Base-by-base conservation (phyloP, 2,113 vertebrate genomes). In the Podiceps cristatus region DNA sequence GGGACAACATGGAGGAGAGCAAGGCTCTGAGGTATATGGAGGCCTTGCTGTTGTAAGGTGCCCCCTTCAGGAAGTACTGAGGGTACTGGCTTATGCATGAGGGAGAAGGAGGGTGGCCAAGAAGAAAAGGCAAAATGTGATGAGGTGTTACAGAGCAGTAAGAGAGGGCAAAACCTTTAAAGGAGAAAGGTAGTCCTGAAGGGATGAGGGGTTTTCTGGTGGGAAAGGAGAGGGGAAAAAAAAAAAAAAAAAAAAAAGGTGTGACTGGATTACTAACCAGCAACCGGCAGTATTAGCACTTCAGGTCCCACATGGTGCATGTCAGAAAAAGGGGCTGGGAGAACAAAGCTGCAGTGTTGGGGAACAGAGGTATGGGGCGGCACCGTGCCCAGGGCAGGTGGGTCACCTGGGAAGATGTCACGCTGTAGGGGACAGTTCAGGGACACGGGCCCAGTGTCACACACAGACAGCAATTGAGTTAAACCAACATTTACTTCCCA, bases 271-370 rank as follows among this genome's bases (percentile, higher is more conserved):
- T 75, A 49, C 9, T 42, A 28, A 40, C 33, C 25, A 29, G 16
- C 1, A 2, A 40, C 33, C 25, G n/a, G 16, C 1, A 2, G 13
- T 27, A 10, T 82, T 71, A 73, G 11, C 42, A 69, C 50, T 25
- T 80, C 3, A 10, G 15, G 44, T 50, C 23, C 31, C 24, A 25
- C 0, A 0, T 0, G 0, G 13, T 63, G 11, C 9, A 5, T 35
- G 11, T 37, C 62, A 78, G 60, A 31, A 55, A 53, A 58, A 75
- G 9, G 27, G 18, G 10, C 50, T 35, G 28, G 20, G 31, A 69
- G 17, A 37, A 47, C 0, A 2, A 55, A 91, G 22, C 40, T 59
- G 27, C 12, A 62, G 20, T 13, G 5, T 49, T 18, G 14, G 18
- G 6, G 45, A 19, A 1, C 2, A 2, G 50, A 52, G 16, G 2